A percentile compares a stretch with the other conserved stretches of the same genome.
phyloP scores from a whole-genome alignment of 2,797 vertebrate genomes.

The Gymnopithys bicolor region DNA sequence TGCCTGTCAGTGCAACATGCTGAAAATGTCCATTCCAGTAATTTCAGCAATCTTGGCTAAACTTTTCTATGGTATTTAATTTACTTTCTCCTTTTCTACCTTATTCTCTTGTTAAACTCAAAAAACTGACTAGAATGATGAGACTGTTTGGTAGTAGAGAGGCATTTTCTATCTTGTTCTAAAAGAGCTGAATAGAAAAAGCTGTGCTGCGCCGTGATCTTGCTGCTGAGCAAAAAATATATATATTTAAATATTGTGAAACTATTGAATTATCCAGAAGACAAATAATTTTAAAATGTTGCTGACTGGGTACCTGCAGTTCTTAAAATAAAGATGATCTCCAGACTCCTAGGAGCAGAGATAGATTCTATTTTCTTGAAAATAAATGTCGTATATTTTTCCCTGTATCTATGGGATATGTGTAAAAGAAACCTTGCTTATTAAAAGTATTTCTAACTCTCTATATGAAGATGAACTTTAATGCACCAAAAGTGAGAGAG shows the following conservation, averaged over 20 bases:
- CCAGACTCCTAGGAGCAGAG: not conserved
- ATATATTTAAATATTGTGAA: not conserved
- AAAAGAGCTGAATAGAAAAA: not conserved
- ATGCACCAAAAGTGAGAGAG: not conserved
- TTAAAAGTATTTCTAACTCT: not conserved
- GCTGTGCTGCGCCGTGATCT: not conserved
- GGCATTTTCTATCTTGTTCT: not conserved
- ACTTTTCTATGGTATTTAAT: not conserved
- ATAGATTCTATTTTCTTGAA: not conserved
- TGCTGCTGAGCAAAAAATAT: not conserved
- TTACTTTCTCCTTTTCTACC: not conserved
- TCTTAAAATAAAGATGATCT: not conserved
- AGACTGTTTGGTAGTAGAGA: not conserved
- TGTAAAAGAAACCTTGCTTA: not conserved
- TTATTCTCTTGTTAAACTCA: not conserved
- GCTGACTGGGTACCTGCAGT: not conserved
- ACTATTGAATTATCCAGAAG: not conserved
- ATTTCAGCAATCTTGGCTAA: not conserved
- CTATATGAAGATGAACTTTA: not conserved
- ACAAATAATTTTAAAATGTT: not conserved
- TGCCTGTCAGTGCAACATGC: not conserved
- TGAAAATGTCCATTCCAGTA: not conserved
- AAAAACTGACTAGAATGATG: not conserved
- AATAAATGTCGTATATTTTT: not conserved
- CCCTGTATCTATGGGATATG: not conserved